Percentiles rank a stretch among this genome's conserved stretches.
phyloP scores from a whole-genome alignment of 2,797 vertebrate genomes.

The Sebastes taczanowskii region DNA sequence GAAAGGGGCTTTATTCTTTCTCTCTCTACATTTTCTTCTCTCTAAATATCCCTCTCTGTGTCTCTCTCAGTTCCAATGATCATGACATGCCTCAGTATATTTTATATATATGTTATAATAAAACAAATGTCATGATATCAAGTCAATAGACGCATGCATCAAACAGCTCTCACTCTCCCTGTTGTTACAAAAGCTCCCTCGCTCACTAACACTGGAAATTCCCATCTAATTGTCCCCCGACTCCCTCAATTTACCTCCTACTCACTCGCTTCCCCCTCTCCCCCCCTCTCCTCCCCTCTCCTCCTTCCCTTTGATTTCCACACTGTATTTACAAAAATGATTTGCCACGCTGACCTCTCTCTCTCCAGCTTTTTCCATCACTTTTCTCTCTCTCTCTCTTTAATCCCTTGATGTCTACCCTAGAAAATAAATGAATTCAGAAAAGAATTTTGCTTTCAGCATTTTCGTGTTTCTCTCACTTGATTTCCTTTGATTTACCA shows the following conservation, averaged over 20 bases:
- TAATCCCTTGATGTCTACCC: constrained; percentile 26
- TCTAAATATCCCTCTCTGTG: no score
- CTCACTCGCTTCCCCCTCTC: constrained; percentile 34
- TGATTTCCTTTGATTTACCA: background rate
- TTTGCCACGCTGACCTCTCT: constrained; percentile 59
- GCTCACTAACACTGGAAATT: constrained; percentile 71
- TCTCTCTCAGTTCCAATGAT: background rate
- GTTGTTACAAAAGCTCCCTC: constrained; percentile 52
- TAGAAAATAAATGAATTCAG: constrained; percentile 14
- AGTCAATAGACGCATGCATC: background rate
- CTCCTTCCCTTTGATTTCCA: constrained; percentile 74
- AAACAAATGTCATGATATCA: background rate
- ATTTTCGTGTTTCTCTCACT: background rate
- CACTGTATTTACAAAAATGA: constrained; percentile 75
- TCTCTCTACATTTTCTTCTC: background rate
- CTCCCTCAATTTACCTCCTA: constrained; percentile 72
- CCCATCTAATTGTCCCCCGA: constrained; percentile 68
- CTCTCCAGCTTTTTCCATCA: constrained; percentile 42
- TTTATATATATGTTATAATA: background rate
- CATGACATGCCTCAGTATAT: background rate
- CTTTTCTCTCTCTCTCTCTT: constrained; percentile 50
- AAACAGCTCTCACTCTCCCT: constrained; percentile 31
- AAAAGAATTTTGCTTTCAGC: background rate
- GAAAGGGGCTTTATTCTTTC: no score
- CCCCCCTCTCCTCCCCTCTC: constrained; percentile 43